Percentiles rank a stretch among this genome's conserved stretches.
phyloP scores from a whole-genome alignment of 2,113 vertebrate genomes.

The Perca fluviatilis region DNA sequence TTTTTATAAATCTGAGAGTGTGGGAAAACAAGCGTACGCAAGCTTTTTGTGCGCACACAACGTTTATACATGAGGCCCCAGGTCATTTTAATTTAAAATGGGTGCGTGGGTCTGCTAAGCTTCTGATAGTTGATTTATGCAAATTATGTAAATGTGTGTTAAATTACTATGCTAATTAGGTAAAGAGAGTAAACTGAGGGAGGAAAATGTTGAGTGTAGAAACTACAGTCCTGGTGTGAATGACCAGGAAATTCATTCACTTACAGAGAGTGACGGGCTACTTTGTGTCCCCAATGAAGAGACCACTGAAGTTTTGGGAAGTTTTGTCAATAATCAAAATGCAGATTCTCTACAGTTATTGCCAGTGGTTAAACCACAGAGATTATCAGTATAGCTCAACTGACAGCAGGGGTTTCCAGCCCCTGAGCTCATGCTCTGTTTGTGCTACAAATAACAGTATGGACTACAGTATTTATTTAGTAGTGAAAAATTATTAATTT shows the following conservation, averaged over 20 bases:
- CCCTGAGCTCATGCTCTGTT: not conserved
- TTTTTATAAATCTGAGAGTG: too few relatives aligned
- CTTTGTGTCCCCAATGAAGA: not conserved
- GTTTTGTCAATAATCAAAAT: not conserved
- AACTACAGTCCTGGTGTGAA: conserved; percentile 5
- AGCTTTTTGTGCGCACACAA: too few relatives aligned
- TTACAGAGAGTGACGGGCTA: not conserved
- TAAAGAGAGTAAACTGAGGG: conserved; percentile 28
- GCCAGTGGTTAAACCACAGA: not conserved
- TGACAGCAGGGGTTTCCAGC: not conserved
- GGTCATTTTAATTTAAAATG: conserved; percentile 52
- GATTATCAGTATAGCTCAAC: not conserved
- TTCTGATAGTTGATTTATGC: conserved; percentile 43
- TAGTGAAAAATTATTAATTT: not conserved
- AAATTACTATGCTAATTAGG: conserved; percentile 50
- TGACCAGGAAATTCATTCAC: not conserved
- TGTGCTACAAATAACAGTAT: not conserved
- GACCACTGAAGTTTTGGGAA: not conserved
- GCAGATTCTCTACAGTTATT: not conserved
- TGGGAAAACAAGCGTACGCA: too few relatives aligned
- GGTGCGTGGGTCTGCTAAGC: conserved; percentile 10
- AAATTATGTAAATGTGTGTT: conserved; percentile 50
- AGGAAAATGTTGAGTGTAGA: conserved; percentile 20
- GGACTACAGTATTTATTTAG: not conserved
- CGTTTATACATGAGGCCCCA: not conserved